Evolutionary conservation across 2,888 invertebrate species (phyloP), one percentile per base, ranked within the genome.

Genomic region (Empis livida): DNA sequence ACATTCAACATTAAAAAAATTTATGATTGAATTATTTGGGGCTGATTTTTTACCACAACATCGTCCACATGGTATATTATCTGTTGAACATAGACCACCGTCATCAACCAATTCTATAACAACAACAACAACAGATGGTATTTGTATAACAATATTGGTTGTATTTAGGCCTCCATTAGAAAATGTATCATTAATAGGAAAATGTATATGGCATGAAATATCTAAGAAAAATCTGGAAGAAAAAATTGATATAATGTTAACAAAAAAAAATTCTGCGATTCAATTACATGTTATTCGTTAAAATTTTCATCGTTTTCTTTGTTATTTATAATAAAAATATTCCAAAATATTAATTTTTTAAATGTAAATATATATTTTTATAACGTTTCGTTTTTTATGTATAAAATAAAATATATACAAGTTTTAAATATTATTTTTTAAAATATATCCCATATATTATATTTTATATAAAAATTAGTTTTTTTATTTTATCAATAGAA

Each of bases 1-100:
- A 15, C 89, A 92, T 70, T 87, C 90, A 2, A 89, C 90, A 43
- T 68, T 93, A 53, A 79, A 88, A 55, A 83, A 84, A 63, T 93
- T 90, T 64, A 89, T 93, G 89, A 83, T 88, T 52, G 88, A 92
- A 68, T 78, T 92, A 61, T 92, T 92, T 73, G 91, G 91, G 16
- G 82, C 86, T 46, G 89, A 86, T 63, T 27, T 27, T 27, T 79
- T 91, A 23, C 84, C 89, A 0, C 80, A 83, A 52, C 92, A 92
- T 64, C 76, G 84, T 56, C 91, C 90, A 0, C 66, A 66, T 49
- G 92, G 92, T 1, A 64, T 91, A 23, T 69, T 92, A 27, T 82
- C 82, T 53, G 73, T 90, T 17, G 87, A 89, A 63, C 82, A 84
- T 57, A 71, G 73, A 53, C 72, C 77, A 3, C n/a, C n/a, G n/a